Conservation (phyloP, 1,140 invertebrate species). For the Caenorhabditis briggsae region DNA sequence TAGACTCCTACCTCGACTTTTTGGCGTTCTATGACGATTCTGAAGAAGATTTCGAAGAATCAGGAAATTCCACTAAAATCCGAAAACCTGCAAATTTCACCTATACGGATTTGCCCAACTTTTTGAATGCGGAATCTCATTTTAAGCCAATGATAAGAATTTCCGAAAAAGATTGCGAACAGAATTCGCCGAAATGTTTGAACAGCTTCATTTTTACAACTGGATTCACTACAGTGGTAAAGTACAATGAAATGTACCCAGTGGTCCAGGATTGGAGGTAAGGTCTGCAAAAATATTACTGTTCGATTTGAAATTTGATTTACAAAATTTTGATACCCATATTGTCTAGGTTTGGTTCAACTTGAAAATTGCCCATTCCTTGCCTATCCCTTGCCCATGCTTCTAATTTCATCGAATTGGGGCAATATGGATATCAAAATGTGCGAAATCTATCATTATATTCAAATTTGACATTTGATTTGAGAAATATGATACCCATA, state of each 20-base stretch:
- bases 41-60: constrained; percentile 55
- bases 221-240: constrained; percentile 66
- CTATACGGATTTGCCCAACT: constrained; percentile 63
- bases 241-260: constrained; percentile 67
- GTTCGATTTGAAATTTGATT: not conserved
- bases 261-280: constrained; percentile 64
- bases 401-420: too few relatives aligned
- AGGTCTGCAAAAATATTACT: not conserved
- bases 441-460: too few relatives aligned
- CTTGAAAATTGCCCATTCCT: too few relatives aligned
- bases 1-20: constrained; percentile 64
- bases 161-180: constrained; percentile 57
- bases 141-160: constrained; percentile 59
- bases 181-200: constrained; percentile 58
- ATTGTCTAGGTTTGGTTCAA: too few relatives aligned
- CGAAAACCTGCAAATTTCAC: constrained; percentile 54
- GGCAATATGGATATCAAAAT: too few relatives aligned
- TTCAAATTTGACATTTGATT: too few relatives aligned
- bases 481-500: too few relatives aligned
- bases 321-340: too few relatives aligned
- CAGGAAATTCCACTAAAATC: not conserved
- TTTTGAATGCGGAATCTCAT: constrained; percentile 49
- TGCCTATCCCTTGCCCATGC: too few relatives aligned
- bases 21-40: constrained; percentile 40
- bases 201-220: constrained; percentile 66